Conservation (phyloP, 1,140 invertebrate species). For the Euglossa dilemma region DNA sequence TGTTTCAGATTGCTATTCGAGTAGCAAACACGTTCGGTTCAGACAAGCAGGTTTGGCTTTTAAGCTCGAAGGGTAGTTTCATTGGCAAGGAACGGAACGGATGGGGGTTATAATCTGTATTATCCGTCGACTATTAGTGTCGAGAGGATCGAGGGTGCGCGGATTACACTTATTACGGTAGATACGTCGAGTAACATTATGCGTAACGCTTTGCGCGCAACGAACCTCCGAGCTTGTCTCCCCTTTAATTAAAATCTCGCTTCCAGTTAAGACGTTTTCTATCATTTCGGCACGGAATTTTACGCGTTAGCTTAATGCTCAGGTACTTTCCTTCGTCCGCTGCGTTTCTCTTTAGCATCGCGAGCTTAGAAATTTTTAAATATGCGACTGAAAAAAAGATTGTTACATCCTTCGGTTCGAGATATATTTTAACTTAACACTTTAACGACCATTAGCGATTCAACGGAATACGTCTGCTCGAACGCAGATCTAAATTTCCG, state of each 20-base stretch:
- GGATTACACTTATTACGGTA: conserved; percentile 77
- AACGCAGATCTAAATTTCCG: no score
- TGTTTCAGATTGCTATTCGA: conserved; percentile 77
- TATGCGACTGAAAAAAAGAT: no score
- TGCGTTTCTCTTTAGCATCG: no score
- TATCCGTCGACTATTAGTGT: conserved; percentile 79
- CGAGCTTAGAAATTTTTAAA: no score
- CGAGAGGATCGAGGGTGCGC: conserved; percentile 75
- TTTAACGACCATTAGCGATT: no score
- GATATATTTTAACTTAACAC: no score
- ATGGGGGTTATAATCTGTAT: conserved; percentile 77
- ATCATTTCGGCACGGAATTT: no score
- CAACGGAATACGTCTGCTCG: no score
- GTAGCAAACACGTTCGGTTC: conserved; percentile 75
- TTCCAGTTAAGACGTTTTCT: neutral
- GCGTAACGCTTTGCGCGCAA: conserved; percentile 64
- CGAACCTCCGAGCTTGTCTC: conserved; percentile 30
- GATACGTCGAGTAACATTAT: conserved; percentile 77
- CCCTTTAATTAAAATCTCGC: conserved; percentile 61
- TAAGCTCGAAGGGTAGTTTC: conserved; percentile 55
- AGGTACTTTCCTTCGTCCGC: neutral
- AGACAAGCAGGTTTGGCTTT: conserved; percentile 53
- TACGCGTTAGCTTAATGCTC: no score
- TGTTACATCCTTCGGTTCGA: no score
- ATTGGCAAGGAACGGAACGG: conserved; percentile 49